A percentile compares a stretch with the other conserved stretches of the same genome.
These are phyloP conservation scores for Galeopsomyia nigrocyanea DNA, from an alignment of 2,888 invertebrate species.

Conservation along the genomic window DNA sequence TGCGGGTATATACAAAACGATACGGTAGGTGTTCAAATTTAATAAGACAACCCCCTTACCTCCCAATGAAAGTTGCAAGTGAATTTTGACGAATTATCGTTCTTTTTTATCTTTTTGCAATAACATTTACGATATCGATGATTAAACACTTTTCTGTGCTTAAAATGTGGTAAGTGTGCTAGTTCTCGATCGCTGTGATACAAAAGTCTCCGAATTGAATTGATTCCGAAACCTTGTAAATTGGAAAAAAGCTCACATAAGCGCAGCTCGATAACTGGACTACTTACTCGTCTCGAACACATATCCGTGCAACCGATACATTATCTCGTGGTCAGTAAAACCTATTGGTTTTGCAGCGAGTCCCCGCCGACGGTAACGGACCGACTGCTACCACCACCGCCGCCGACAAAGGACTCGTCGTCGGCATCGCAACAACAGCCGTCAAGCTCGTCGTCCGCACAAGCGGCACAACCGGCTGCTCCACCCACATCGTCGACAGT, in stretches of 20 bases:
- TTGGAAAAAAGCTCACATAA: background rate
- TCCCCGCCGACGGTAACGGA: conserved; percentile 30
- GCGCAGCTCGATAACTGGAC: conserved; percentile 13
- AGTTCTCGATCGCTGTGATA: conserved; percentile 14
- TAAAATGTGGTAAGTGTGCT: conserved; percentile 14
- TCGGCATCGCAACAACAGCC: conserved; percentile 9
- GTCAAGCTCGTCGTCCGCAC: background rate
- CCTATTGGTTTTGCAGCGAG: conserved; percentile 47
- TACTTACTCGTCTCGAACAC: conserved; percentile 9
- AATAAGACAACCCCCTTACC: background rate
- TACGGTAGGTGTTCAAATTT: conserved; percentile 40
- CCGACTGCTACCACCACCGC: conserved; percentile 18
- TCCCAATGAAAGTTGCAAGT: background rate
- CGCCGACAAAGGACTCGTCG: conserved; percentile 27
- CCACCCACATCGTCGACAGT: conserved; percentile 17
- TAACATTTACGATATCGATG: too few species aligned
- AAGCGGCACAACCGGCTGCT: background rate
- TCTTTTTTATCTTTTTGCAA: too few species aligned
- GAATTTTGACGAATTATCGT: too few species aligned
- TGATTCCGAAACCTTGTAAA: too few species aligned
- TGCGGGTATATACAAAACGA: conserved; percentile 43
- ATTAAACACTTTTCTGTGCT: background rate
- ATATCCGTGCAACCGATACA: background rate
- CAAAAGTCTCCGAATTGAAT: background rate
- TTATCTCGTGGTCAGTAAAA: conserved; percentile 32